Percentiles rank a stretch among this genome's conserved stretches.
phyloP scores from a whole-genome alignment of 2,888 invertebrate genomes.

The Lumbricus terrestris region DNA sequence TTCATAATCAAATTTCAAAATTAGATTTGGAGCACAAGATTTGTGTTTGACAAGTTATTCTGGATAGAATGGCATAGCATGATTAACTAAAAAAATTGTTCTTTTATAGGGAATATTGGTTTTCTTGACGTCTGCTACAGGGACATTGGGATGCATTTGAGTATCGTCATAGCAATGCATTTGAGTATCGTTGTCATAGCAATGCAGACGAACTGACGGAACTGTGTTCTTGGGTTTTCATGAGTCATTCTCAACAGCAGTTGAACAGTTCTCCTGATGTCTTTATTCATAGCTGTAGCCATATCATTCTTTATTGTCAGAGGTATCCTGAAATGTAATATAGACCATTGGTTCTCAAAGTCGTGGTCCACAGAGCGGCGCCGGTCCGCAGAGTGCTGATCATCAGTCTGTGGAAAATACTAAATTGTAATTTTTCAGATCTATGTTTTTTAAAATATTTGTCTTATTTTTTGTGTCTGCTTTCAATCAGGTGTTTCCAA shows the following conservation, averaged over 20 bases:
- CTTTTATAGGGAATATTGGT: no score
- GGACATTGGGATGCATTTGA: background rate
- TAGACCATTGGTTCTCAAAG: no score
- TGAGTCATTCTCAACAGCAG: background rate
- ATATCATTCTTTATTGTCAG: background rate
- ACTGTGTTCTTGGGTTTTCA: background rate
- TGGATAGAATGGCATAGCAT: background rate
- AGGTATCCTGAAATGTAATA: background rate
- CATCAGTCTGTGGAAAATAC: no score
- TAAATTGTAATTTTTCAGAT: no score
- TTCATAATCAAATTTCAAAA: background rate
- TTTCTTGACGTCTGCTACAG: background rate
- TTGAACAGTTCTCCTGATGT: background rate
- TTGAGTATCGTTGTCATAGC: background rate
- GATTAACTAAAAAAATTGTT: background rate
- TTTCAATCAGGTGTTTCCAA: no score
- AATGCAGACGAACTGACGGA: no score
- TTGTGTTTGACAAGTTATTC: background rate
- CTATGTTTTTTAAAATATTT: no score
- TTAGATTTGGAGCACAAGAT: background rate
- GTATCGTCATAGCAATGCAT: background rate
- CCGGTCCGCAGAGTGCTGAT: no score
- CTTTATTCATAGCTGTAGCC: background rate
- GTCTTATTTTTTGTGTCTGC: no score
- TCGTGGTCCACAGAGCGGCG: no score